Base-by-base conservation (phyloP, 30 jellyfish, hydroid and myxozoan species). In the Turritopsis dohrnii region DNA sequence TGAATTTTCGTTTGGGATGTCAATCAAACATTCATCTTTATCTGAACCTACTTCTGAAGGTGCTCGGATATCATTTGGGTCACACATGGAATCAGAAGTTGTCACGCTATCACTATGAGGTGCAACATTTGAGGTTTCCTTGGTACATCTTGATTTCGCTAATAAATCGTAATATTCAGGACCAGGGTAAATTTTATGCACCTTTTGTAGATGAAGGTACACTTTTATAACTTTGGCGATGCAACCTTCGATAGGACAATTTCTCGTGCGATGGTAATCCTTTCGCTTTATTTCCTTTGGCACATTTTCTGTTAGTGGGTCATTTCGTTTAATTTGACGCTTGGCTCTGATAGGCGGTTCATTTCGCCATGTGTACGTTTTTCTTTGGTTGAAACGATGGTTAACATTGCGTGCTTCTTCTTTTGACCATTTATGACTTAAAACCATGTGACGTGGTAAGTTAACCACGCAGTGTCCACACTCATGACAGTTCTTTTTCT, bases 401-500 rank as follows among this genome's bases (percentile, higher is more conserved):
- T 7, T 27, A n/a, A 69, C 30, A 23, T 69, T 23, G 28, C 30
- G 28, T n/a, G 77, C 28, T 27, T 69, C 30, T 69, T 23, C 77
- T 19, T 69, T 69, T 69, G 77, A n/a, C 77, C 77, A 9, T 69
- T 69, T 69, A 41, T 69, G 77, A n/a, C 30, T 0, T n/a, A n/a
- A 23, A 1, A n/a, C 77, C 77, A 69, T 27, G 77, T 69, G 77
- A 19, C 77, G 77, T 8, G 77, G 77, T 27, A 69, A 69, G 30
- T 69, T 69, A 69, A 69, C 28, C 8, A n/a, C 30, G 30, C 77
- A n/a, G 28, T 69, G 31, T 27, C 77, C 77, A 69, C 77, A 69
- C 30, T 69, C 77, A n/a, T 23, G 77, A 69, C 77, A 69, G 16
- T n/a, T 69, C 77, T 69, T 69, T 27, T 69, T 69, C 77, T 69